Conservation (phyloP, 2,888 invertebrate species). For the Eilema caniola region DNA sequence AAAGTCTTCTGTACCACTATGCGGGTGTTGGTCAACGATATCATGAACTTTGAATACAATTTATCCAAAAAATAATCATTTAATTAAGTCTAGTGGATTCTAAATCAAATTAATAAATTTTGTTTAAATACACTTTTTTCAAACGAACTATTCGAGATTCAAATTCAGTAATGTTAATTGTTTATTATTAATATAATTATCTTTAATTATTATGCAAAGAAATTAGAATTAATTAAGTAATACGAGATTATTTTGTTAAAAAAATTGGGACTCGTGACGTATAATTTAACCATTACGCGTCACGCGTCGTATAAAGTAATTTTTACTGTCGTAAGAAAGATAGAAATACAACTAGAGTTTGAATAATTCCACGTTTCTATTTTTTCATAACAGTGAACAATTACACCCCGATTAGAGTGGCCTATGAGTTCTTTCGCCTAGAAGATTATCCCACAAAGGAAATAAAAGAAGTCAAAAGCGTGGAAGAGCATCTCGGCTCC, state of each 20-base stretch:
- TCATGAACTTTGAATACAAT: too few relatives aligned
- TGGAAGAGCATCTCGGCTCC: too few relatives aligned
- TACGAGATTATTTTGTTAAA: not conserved
- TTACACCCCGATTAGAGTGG: not conserved
- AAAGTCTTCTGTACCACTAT: too few relatives aligned
- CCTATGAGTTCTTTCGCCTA: not conserved
- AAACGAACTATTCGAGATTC: too few relatives aligned
- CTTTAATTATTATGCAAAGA: not conserved
- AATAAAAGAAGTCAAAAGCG: too few relatives aligned
- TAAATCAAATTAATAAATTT: too few relatives aligned
- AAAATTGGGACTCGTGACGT: not conserved
- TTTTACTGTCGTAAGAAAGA: not conserved
- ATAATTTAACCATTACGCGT: not conserved
- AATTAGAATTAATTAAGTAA: not conserved
- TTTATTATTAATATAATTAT: not conserved
- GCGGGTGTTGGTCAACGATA: too few relatives aligned
- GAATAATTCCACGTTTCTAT: not conserved
- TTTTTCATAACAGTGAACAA: not conserved
- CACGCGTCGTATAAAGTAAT: not conserved
- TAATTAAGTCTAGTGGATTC: too few relatives aligned
- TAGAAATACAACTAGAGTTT: not conserved
- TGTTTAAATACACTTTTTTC: too few relatives aligned
- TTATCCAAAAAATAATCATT: too few relatives aligned
- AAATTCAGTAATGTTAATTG: not conserved
- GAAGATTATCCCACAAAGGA: not conserved